phyloP scores from a whole-genome alignment of 2,113 vertebrate genomes.

The Bubo bubo region DNA sequence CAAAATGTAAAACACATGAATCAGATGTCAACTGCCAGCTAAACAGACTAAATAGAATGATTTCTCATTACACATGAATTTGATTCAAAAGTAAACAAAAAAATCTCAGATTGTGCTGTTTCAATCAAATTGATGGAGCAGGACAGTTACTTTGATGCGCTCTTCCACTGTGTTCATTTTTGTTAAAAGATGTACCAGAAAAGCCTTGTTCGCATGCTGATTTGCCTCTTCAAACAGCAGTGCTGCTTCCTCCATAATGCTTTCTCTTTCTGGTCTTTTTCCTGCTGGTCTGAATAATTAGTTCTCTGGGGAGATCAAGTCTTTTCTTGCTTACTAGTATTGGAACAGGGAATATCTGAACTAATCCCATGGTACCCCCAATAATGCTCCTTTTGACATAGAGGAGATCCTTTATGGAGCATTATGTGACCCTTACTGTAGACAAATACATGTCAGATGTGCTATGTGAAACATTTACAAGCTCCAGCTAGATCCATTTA shows the following conservation, averaged over 20 bases:
- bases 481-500: neutral
- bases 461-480: neutral
- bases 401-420: neutral
- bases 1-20: neutral
- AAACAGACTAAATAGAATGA: neutral
- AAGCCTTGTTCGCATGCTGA: neutral
- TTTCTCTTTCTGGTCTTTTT: slow-evolving; percentile 43
- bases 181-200: slow-evolving; percentile 17
- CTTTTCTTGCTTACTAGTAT: slow-evolving; percentile 43
- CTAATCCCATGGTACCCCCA: neutral
- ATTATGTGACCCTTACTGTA: neutral
- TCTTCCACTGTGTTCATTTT: neutral
- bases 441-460: neutral
- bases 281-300: slow-evolving; percentile 58
- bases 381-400: slow-evolving; percentile 18
- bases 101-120: neutral
- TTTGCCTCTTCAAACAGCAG: slow-evolving; percentile 43
- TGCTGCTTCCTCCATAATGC: neutral
- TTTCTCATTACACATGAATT: neutral
- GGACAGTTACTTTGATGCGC: neutral
- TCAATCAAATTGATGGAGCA: neutral
- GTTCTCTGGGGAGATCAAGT: slow-evolving; percentile 52
- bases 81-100: neutral
- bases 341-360: neutral
- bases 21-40: neutral